phyloP scores from a whole-genome alignment of 2,888 invertebrate species.

The Drosophila peninsularis region DNA sequence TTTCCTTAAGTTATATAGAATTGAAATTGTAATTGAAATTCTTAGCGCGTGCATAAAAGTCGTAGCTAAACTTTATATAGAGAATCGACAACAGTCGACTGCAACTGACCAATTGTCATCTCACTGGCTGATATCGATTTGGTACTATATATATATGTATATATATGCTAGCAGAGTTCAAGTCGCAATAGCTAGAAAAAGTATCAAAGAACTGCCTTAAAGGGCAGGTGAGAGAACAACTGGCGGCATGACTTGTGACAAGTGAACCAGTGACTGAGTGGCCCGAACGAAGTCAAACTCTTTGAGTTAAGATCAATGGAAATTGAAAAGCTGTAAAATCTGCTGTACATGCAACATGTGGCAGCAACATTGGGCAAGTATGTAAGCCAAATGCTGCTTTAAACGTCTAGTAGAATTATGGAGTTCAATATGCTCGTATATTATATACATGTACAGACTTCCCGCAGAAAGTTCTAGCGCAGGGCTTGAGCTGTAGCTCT shows the following conservation, averaged over 20 bases:
- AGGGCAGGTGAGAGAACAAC: slow-evolving; percentile 5
- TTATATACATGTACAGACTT: not conserved
- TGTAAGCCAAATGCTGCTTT: too few relatives aligned
- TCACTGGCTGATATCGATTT: not conserved
- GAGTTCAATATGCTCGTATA: too few relatives aligned
- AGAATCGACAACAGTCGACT: not conserved
- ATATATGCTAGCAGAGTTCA: not conserved
- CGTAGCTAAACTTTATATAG: not conserved
- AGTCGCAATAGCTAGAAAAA: too few relatives aligned
- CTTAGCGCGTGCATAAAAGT: not conserved
- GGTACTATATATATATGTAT: not conserved
- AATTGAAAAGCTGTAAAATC: not conserved
- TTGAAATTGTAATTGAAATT: slow-evolving; percentile 2
- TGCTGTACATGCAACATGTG: not conserved
- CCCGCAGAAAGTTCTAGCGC: not conserved
- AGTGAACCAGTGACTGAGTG: slow-evolving; percentile 38
- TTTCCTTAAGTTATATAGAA: not conserved
- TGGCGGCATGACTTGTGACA: slow-evolving; percentile 39
- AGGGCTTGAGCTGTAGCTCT: not conserved
- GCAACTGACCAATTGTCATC: not conserved
- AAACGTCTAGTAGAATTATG: not conserved
- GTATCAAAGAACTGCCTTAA: not conserved
- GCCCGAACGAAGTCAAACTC: slow-evolving; percentile 28
- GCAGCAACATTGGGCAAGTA: not conserved
- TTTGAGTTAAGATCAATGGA: not conserved